Evolutionary conservation across 53 echinoderm and acorn worm species (phyloP), one percentile per base, ranked within the genome.

Genomic region (Echinarachnius parma): DNA sequence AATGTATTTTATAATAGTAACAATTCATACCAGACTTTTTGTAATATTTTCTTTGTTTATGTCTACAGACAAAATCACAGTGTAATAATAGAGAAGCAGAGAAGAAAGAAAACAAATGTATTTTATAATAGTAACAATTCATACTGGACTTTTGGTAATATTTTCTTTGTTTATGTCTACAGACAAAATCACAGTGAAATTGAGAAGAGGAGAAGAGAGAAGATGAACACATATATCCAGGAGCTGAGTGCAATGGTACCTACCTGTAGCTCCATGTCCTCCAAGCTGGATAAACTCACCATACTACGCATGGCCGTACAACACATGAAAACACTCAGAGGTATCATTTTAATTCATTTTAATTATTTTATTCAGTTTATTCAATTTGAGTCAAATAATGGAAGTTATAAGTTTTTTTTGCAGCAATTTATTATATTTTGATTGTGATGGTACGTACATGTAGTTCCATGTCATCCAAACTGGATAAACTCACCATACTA

Each of bases 131-230:
- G n/a, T n/a, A n/a, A n/a, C n/a, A n/a, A n/a, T n/a, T n/a, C n/a
- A n/a, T n/a, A n/a, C n/a, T n/a, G n/a, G n/a, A n/a, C n/a, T n/a
- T n/a, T n/a, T n/a, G n/a, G n/a, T n/a, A n/a, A n/a, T n/a, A n/a
- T 9, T 53, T 27, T 18, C 23, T 57, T 18, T 57, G 11, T 7
- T 57, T 27, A 15, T 23, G 7, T 37, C 13, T 34, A 39, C 81
- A 93, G 93, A 52, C 89, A 89, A 70, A 93, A 89, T 54, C 93
- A 93, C 61, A 93, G 93, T 34, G 93, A 86, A 50, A 93, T 93
- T 36, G 93, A 93, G 76, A 93, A 93, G 74, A 64, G 89, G 28
- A 62, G 93, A 4, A 57, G 93, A 11, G 93, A 93, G 70, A 93
- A 93, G 79, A 93, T 93, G 93, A 93, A 93, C n/a, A 66, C 86